A percentile compares a stretch with the other conserved stretches of the same genome.
Conservation (phyloP, 2,797 vertebrate species). For the Melanotaenia trifasciata region DNA sequence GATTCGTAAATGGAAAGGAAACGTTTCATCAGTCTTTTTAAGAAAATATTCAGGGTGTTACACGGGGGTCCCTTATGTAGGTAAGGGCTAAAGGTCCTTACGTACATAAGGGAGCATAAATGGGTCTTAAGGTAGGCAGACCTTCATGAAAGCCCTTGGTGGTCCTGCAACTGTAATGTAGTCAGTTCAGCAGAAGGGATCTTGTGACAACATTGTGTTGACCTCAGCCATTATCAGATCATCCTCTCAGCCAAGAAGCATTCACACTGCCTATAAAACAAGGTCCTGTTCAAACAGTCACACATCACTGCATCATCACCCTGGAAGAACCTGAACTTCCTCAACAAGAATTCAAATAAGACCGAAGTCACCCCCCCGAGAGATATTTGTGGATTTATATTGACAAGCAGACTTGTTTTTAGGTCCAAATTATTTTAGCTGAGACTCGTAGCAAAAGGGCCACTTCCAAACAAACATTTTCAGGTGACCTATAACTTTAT, state of each 20-base stretch:
- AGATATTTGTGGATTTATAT: no score
- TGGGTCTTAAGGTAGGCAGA: background rate
- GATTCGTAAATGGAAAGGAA: conserved; percentile 32
- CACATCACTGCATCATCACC: background rate
- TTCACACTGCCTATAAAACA: background rate
- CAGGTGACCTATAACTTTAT: no score
- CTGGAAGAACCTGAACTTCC: background rate
- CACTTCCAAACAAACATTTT: no score
- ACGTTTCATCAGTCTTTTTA: conserved; percentile 5
- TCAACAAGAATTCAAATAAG: background rate
- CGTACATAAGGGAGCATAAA: no score
- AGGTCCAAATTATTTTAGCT: no score
- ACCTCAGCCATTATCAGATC: background rate
- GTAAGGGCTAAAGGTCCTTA: no score
- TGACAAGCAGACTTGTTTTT: no score
- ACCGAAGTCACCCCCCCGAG: no score
- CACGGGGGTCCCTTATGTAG: background rate
- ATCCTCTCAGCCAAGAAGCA: background rate
- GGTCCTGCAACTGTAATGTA: background rate
- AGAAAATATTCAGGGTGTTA: background rate
- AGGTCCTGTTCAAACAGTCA: background rate
- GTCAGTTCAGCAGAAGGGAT: background rate
- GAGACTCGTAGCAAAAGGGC: no score
- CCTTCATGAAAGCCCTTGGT: background rate
- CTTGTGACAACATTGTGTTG: background rate